Evolutionary conservation across 1,140 invertebrate genomes (phyloP).

Genomic region (Chrysomallon squamiferum): DNA sequence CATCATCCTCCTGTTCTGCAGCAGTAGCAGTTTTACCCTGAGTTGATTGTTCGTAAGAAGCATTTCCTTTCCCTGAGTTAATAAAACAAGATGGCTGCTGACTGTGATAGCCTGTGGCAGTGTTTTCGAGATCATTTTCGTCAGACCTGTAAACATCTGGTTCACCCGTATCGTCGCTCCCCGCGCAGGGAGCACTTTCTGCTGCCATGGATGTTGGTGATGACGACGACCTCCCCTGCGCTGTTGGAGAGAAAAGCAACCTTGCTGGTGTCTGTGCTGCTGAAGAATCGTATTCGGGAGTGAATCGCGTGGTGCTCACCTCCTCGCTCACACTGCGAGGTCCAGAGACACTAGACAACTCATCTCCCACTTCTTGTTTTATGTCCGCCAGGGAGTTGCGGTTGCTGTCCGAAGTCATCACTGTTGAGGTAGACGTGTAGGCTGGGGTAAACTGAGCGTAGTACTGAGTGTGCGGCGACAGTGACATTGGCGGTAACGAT

Average conservation of each 20-base stretch:
- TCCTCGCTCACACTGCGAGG: neutral
- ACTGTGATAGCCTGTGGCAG: neutral
- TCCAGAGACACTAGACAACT: neutral
- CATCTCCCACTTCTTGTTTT: constrained; percentile 1
- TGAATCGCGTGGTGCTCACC: neutral
- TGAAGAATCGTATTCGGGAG: neutral
- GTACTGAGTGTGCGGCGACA: neutral
- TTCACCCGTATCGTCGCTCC: constrained; percentile 1
- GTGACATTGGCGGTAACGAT: neutral
- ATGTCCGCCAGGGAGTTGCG: constrained; percentile 1
- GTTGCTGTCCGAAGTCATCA: neutral
- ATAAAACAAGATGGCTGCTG: neutral
- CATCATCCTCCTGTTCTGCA: neutral
- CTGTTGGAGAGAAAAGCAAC: neutral
- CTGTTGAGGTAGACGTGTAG: constrained; percentile 8
- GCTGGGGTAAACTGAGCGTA: neutral
- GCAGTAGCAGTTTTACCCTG: neutral
- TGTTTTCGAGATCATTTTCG: neutral
- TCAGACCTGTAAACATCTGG: neutral
- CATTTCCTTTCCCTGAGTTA: neutral
- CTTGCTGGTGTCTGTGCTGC: neutral
- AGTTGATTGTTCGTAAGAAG: neutral
- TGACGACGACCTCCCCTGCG: neutral
- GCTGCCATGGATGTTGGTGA: neutral
- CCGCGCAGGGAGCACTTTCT: neutral